Evolutionary conservation across 37 sponge, comb jelly and placozoan species (phyloP).

Genomic region (Axinella damicornis): DNA sequence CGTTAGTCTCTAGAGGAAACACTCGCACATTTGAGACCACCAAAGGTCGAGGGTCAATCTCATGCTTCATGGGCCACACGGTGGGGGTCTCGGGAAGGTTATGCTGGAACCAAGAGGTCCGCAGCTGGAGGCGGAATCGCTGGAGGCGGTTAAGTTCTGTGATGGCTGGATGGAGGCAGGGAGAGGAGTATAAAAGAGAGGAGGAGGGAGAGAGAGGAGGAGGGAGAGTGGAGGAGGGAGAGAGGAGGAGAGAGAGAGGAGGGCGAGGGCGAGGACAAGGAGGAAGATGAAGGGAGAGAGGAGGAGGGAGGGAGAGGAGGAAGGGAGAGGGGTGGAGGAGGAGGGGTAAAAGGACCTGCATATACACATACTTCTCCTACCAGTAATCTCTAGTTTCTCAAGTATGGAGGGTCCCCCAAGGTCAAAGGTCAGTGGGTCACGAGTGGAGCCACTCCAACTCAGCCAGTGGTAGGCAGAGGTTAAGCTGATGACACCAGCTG

Average conservation of each 20-base stretch:
- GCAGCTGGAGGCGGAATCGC: constrained; percentile 12
- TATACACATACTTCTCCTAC: no score
- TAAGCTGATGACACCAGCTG: background rate
- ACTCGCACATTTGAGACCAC: constrained; percentile 39
- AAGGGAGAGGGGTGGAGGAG: no score
- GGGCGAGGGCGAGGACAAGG: no score
- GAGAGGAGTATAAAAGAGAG: no score
- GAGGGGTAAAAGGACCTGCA: no score
- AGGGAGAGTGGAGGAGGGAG: no score
- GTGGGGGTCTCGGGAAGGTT: background rate
- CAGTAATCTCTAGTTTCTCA: constrained; percentile 26
- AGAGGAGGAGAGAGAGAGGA: no score
- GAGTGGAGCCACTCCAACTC: constrained; percentile 28
- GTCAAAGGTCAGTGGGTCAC: constrained; percentile 37
- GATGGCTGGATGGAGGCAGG: background rate
- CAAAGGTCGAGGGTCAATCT: constrained; percentile 16
- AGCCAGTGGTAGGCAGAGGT: background rate
- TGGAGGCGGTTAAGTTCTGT: background rate
- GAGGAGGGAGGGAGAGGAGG: no score
- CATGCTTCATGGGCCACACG: constrained; percentile 31
- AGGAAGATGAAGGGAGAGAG: no score
- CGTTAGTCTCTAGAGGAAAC: constrained; percentile 1
- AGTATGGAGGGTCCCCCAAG: background rate
- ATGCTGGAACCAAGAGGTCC: constrained; percentile 5
- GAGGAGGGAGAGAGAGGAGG: no score